These are phyloP conservation scores for Vireo altiloquus DNA, from an alignment of 2,113 vertebrate genomes.

Conservation along the genomic window DNA sequence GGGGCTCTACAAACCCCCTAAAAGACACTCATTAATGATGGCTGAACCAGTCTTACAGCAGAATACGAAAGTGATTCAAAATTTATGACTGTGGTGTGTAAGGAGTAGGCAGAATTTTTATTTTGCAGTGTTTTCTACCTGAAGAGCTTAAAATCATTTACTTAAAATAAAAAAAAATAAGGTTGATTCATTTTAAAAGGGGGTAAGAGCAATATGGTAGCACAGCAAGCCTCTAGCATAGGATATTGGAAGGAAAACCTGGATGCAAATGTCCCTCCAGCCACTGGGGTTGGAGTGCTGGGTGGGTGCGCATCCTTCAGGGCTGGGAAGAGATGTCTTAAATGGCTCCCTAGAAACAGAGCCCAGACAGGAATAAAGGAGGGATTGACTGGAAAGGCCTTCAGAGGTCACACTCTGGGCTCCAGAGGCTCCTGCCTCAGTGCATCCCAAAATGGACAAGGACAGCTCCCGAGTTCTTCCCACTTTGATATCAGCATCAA, in stretches of 20 bases:
- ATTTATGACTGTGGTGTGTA: background rate
- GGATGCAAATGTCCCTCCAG: background rate
- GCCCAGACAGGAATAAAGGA: too few species aligned
- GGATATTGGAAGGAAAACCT: slow-evolving; percentile 18
- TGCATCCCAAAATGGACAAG: too few species aligned
- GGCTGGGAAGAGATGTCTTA: too few species aligned
- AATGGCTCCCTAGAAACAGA: too few species aligned
- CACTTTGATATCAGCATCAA: too few species aligned
- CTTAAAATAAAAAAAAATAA: background rate
- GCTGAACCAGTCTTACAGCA: background rate
- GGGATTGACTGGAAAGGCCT: too few species aligned
- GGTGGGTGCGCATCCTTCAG: background rate
- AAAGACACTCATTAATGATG: background rate
- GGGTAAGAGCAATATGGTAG: background rate
- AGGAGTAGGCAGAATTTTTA: background rate
- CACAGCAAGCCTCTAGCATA: background rate
- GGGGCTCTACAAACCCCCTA: background rate
- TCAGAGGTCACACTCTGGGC: too few species aligned
- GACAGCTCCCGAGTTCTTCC: too few species aligned
- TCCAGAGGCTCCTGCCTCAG: too few species aligned
- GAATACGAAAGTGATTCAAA: background rate
- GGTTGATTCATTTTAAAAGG: background rate
- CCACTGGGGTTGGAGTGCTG: background rate
- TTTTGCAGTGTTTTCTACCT: background rate
- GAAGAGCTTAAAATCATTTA: background rate